These are phyloP conservation scores for Mastacembelus armatus DNA, from an alignment of 2,797 vertebrate genomes.

Conservation along the genomic window DNA sequence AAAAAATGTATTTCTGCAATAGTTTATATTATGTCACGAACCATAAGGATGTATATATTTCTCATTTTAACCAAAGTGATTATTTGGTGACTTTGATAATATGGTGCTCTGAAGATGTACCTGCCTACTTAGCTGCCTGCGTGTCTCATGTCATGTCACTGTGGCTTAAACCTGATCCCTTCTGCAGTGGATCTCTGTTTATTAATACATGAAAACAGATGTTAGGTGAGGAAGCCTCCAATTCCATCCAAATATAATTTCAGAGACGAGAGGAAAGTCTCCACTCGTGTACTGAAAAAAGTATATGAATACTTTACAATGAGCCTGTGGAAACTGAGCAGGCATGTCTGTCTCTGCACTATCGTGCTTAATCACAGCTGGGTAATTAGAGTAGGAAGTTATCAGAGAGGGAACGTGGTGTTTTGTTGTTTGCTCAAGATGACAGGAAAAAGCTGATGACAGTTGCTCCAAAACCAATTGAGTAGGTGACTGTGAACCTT, in stretches of 20 bases:
- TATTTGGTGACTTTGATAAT: too few species aligned
- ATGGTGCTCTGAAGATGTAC: background rate
- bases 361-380: slow-evolving; percentile 58
- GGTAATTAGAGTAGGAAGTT: slow-evolving; percentile 55
- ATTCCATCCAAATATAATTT: slow-evolving; percentile 53
- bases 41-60: slow-evolving; percentile 4
- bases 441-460: slow-evolving; percentile 56
- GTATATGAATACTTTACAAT: slow-evolving; percentile 26
- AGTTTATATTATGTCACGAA: background rate
- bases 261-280: slow-evolving; percentile 13
- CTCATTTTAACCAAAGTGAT: slow-evolving; percentile 16
- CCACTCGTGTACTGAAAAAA: slow-evolving; percentile 26
- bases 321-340: slow-evolving; percentile 13
- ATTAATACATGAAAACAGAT: slow-evolving; percentile 77
- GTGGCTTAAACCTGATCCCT: slow-evolving; percentile 55
- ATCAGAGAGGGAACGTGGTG: slow-evolving; percentile 40
- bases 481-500: slow-evolving; percentile 32
- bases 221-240: slow-evolving; percentile 59
- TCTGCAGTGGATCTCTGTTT: slow-evolving; percentile 52
- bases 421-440: slow-evolving; percentile 48
- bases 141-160: slow-evolving; percentile 26
- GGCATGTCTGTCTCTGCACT: slow-evolving; percentile 13
- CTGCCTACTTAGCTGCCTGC: background rate
- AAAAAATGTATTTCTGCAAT: background rate
- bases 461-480: slow-evolving; percentile 50